Base-by-base conservation (phyloP, 2,888 invertebrate species). In the Suillia variegata region DNA sequence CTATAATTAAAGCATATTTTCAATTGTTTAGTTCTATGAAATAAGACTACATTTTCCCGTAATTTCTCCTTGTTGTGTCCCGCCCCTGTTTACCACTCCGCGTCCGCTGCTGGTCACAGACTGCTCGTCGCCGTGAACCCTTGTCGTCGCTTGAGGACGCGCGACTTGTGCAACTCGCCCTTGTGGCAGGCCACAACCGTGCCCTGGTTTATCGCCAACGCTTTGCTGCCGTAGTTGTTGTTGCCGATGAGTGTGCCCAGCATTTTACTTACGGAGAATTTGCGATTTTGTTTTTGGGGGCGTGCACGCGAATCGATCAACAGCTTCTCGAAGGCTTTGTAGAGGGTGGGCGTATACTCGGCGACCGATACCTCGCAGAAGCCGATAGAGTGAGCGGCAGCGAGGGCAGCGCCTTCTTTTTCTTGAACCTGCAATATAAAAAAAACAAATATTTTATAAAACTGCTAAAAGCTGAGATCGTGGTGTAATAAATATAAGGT, bases 311-410 rank as follows among this genome's bases (percentile, higher is more conserved):
- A 88, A 74, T 90, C 90, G 62, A 86, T 86, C 26, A 91, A 83
- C 22, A 91, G 81, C 49, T 85, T 83, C 76, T 91, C 90, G 71
- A 92, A 89, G 59, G 90, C 88, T 51, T 89, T 86, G 80, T 90
- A 90, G 49, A 92, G 86, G 69, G 88, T 87, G 15, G 88, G 86
- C 21, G 88, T 89, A 81, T 91, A 91, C 79, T 92, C 91, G 0
- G 91, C 91, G 6, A 91, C 91, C 20, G 91, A 90, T n/a, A 91
- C 89, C 81, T 92, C 92, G 81, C 88, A 88, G 82, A 92, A 92
- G 53, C 88, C 89, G 66, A 89, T 89, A 18, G 88, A 87, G 76
- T 88, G 85, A 59, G 88, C 86, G 42, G 88, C 84, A 45, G 90
- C 89, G 34, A 88, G 78, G 24, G 87, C 84, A 69, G 89, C 87